Evolutionary conservation across 2,888 invertebrate species (phyloP), one percentile per base, ranked within the genome.

Genomic region (Resseliella maxima): DNA sequence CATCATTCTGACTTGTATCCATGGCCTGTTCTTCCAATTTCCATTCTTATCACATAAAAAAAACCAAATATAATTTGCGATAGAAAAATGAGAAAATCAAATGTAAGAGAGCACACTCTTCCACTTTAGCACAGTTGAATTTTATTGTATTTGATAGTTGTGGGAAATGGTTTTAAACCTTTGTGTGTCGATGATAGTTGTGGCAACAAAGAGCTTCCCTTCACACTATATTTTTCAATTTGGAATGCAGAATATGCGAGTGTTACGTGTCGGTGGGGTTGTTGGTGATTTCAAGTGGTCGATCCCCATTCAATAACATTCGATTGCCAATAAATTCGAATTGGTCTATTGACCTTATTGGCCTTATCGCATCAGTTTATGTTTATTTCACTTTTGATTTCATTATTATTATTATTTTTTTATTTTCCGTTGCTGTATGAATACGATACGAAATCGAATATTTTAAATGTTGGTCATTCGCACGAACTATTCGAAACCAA

Each of bases 281-380:
- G n/a, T 41, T 41, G 50, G 24, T 72, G 31, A 59, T 59, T 59
- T 18, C 3, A n/a, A 6, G 24, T 6, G 27, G 5, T 50, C 50
- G 50, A 50, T 18, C 50, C n/a, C n/a, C 24, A 59, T 59, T 31
- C 72, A 24, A 59, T 59, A 59, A 6, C 10, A 2, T 59, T 59
- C 59, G 59, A 72, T 72, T 10, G 72, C 72, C 72, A 72, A 72
- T 72, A 72, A 72, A 72, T 72, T 72, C 72, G 18, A 72, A 72
- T 31, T 72, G 31, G 72, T 72, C 72, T 72, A 72, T 72, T 72
- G 31, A 72, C 72, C 72, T 72, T 72, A 72, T 72, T 72, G 72
- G 31, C n/a, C 72, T 72, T 72, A 72, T 72, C 27, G 35, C 72
- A 59, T 59, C 59, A 59, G 24, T 59, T 59, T 59, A 72, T 72